Percentiles rank a stretch among this genome's conserved stretches.
phyloP scores from a whole-genome alignment of 2,888 invertebrate species.

The Cynaeus angustus region DNA sequence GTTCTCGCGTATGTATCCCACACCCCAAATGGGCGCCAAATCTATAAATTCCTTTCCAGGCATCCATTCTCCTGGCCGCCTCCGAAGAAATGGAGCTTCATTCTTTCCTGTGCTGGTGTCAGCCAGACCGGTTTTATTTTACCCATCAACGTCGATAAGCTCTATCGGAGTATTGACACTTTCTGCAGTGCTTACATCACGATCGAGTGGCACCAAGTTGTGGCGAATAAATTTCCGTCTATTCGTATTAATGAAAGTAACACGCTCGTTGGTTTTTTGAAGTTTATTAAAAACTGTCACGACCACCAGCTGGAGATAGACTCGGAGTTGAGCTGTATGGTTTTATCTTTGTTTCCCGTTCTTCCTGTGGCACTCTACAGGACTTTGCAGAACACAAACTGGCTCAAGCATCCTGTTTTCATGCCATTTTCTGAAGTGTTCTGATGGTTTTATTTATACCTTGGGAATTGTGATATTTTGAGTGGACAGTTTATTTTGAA shows the following conservation, averaged over 20 bases:
- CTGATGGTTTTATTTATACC: conserved; percentile 45
- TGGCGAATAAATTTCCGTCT: conserved; percentile 63
- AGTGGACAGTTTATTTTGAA: too few species aligned
- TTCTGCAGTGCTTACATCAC: conserved; percentile 64
- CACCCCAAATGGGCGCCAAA: neutral
- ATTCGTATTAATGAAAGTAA: conserved; percentile 60
- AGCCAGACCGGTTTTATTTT: conserved; percentile 56
- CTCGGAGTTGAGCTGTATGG: conserved; percentile 59
- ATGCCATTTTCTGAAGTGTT: conserved; percentile 30
- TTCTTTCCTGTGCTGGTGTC: conserved; percentile 68
- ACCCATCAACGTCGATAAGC: conserved; percentile 61
- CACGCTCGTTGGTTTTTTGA: conserved; percentile 67
- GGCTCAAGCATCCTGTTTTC: conserved; percentile 66
- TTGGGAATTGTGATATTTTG: conserved; percentile 30
- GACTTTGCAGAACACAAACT: conserved; percentile 66
- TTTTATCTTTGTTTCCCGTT: conserved; percentile 66
- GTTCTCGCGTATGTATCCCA: conserved; percentile 65
- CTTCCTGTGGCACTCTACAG: conserved; percentile 67
- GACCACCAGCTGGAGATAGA: conserved; percentile 48
- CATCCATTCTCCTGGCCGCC: conserved; percentile 68
- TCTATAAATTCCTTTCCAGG: conserved; percentile 55
- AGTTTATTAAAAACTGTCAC: conserved; percentile 62
- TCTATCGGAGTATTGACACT: conserved; percentile 64
- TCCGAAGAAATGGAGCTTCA: conserved; percentile 68
- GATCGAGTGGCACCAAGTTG: conserved; percentile 68